These are phyloP conservation scores for Stegodyphus dumicola DNA, from an alignment of 1,140 invertebrate genomes.

Conservation along the genomic window DNA sequence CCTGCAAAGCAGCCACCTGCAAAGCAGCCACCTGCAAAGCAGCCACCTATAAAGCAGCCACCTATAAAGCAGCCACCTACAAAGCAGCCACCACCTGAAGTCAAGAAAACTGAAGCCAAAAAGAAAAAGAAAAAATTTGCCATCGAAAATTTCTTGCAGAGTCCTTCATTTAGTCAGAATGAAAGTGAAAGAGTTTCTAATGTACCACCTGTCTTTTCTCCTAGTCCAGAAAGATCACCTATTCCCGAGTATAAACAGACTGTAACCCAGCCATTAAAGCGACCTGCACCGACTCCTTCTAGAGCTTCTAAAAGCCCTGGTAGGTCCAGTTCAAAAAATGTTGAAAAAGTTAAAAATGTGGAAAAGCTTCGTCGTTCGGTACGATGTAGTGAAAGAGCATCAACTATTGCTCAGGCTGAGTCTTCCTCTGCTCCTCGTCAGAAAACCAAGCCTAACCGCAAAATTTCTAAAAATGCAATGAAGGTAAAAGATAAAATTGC, in stretches of 20 bases:
- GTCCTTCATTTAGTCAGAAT: constrained; percentile 19
- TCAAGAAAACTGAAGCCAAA: constrained; percentile 28
- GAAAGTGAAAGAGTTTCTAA: constrained; percentile 3
- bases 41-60: too few relatives aligned
- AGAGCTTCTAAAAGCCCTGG: not conserved
- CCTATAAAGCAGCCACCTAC: not conserved
- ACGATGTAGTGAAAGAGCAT: constrained; percentile 47
- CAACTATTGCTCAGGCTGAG: constrained; percentile 15
- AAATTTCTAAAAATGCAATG: constrained; percentile 6
- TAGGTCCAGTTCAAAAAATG: constrained; percentile 5
- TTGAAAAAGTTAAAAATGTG: constrained; percentile 9
- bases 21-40: too few relatives aligned
- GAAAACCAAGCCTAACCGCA: not conserved
- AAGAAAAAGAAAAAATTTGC: constrained; percentile 50
- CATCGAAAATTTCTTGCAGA: constrained; percentile 50
- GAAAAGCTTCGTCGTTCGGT: constrained; percentile 43
- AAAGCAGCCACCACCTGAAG: constrained; percentile 19
- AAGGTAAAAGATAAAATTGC: constrained; percentile 28
- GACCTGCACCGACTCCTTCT: not conserved
- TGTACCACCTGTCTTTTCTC: not conserved
- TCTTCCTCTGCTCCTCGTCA: not conserved
- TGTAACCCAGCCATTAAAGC: not conserved
- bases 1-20: too few relatives aligned
- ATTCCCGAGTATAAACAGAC: constrained; percentile 14
- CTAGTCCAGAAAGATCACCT: constrained; percentile 44